Percentiles rank a stretch among this genome's conserved stretches.
These are phyloP conservation scores for Panonychus citri DNA, from an alignment of 1,140 invertebrate genomes.

Conservation along the genomic window DNA sequence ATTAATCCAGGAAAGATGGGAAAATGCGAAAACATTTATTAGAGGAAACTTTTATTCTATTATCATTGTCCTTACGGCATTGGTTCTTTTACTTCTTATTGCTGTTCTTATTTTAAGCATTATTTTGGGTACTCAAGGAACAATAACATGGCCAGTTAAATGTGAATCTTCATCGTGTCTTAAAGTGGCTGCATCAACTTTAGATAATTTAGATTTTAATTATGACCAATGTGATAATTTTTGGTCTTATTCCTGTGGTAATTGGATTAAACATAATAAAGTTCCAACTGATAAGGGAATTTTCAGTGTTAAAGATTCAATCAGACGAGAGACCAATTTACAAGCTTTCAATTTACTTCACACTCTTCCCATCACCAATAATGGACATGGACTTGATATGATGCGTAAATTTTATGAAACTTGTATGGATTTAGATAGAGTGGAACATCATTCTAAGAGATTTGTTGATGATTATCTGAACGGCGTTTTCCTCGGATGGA, in stretches of 20 bases:
- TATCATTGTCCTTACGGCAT: not conserved
- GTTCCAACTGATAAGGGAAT: not conserved
- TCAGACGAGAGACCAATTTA: not conserved
- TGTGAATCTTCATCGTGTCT: not conserved
- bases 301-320: not conserved
- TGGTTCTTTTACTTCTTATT: not conserved
- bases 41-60: not conserved
- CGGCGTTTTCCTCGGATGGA: not conserved
- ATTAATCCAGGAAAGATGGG: not conserved
- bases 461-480: not conserved
- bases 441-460: not conserved
- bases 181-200: not conserved
- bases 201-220: not conserved
- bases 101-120: not conserved
- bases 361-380: too few species aligned
- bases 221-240: not conserved
- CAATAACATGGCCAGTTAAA: not conserved
- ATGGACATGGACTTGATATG: not conserved
- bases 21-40: not conserved
- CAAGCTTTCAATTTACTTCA: not conserved
- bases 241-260: not conserved
- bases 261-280: not conserved
- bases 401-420: not conserved
- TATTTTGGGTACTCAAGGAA: not conserved
- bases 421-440: not conserved